A percentile compares a stretch with the other conserved stretches of the same genome.
Evolutionary conservation across 1,140 invertebrate species (phyloP).

Genomic region (Rhizoglyphus robini): DNA sequence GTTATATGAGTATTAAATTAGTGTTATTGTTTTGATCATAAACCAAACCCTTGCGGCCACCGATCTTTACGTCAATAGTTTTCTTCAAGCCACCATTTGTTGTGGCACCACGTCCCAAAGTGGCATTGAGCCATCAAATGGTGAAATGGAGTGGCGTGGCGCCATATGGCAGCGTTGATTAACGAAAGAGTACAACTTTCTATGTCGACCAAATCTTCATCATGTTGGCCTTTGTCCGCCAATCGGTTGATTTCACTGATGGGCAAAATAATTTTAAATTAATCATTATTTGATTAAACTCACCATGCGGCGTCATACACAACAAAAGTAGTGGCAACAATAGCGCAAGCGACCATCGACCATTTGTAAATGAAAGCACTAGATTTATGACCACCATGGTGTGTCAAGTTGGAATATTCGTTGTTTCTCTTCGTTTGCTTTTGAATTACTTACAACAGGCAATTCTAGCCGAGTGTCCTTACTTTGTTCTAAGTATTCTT

Average conservation of each 20-base stretch:
- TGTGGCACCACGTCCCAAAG: neutral
- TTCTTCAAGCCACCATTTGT: neutral
- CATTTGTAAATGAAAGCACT: too few relatives aligned
- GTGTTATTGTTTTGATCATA: neutral
- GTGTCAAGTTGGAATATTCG: neutral
- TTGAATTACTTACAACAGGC: neutral
- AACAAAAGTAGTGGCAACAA: neutral
- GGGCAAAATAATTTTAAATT: too few relatives aligned
- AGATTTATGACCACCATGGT: neutral
- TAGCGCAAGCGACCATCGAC: neutral
- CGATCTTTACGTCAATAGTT: neutral
- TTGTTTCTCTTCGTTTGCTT: neutral
- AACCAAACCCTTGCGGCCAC: constrained; percentile 2
- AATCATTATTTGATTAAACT: too few relatives aligned
- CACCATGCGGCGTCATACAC: neutral
- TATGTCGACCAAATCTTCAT: neutral
- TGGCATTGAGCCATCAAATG: neutral
- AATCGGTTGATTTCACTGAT: neutral
- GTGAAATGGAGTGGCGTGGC: neutral
- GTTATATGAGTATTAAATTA: too few relatives aligned
- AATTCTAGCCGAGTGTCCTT: neutral
- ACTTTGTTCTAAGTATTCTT: neutral
- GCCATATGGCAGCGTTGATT: neutral
- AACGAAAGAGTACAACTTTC: constrained; percentile 2
- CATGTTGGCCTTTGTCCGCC: neutral